Evolutionary conservation across 1,140 invertebrate species (phyloP).

Genomic region (Pararge aegeria): DNA sequence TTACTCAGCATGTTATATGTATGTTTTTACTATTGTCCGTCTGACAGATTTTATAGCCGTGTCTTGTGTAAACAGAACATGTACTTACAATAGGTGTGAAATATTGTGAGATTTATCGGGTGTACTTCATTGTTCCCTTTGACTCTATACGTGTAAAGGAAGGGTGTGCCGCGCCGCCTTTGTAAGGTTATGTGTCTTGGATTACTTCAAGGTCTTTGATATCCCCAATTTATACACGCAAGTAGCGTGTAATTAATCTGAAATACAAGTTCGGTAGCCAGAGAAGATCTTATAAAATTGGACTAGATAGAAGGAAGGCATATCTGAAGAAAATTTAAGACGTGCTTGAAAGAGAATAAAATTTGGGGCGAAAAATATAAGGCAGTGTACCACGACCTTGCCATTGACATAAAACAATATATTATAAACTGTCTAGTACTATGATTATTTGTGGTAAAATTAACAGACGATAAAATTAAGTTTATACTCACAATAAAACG

Average conservation of each 20-base stretch:
- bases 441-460: conserved; percentile 78
- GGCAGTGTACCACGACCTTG: conserved; percentile 1
- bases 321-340: no score
- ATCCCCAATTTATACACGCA: conserved; percentile 23
- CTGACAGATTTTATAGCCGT: conserved; percentile 72
- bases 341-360: not conserved
- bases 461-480: conserved; percentile 80
- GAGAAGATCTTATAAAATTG: no score
- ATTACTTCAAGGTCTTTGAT: conserved; percentile 22
- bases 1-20: conserved; percentile 63
- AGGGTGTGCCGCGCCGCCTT: conserved; percentile 34
- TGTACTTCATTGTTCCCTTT: conserved; percentile 61
- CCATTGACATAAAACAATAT: conserved; percentile 4
- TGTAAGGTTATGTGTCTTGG: conserved; percentile 28
- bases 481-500: conserved; percentile 80
- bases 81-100: conserved; percentile 66
- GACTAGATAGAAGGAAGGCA: no score
- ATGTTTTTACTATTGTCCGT: conserved; percentile 71
- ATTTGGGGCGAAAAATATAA: not conserved
- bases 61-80: conserved; percentile 75
- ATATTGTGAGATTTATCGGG: conserved; percentile 74
- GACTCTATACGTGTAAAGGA: conserved; percentile 35
- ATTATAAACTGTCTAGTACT: conserved; percentile 45
- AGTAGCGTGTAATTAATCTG: not conserved
- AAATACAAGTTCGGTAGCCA: no score